phyloP scores from a whole-genome alignment of 2,888 invertebrate species.

The Halocaridina rubra region DNA sequence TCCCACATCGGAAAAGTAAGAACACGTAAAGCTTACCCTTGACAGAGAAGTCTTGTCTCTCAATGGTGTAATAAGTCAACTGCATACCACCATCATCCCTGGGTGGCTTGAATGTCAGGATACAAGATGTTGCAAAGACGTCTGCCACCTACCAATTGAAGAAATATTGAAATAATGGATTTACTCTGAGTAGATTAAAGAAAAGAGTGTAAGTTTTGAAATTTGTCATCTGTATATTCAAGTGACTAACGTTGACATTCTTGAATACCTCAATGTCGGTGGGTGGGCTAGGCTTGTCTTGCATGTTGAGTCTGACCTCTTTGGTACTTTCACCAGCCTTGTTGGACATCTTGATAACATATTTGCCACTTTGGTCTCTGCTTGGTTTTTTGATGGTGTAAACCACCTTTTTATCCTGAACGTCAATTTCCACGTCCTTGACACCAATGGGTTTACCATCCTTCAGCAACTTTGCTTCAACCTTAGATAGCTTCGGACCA shows the following conservation, averaged over 20 bases:
- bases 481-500: constrained; percentile 87
- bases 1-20: no score
- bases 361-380: constrained; percentile 87
- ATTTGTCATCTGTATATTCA: no score
- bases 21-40: constrained; percentile 69
- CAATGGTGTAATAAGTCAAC: constrained; percentile 87
- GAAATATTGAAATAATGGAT: no score
- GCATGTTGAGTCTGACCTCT: constrained; percentile 86
- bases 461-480: constrained; percentile 90
- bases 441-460: constrained; percentile 89
- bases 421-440: constrained; percentile 89
- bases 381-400: constrained; percentile 93
- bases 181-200: no score
- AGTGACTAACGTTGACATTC: no score
- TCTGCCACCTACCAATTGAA: constrained; percentile 68
- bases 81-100: constrained; percentile 90
- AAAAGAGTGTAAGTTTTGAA: no score
- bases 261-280: constrained; percentile 49
- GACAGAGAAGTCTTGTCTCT: constrained; percentile 76
- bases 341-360: constrained; percentile 92
- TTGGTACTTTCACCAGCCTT: constrained; percentile 91
- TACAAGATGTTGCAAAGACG: constrained; percentile 69
- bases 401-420: constrained; percentile 90
- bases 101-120: constrained; percentile 81
- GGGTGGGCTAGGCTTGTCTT: constrained; percentile 67